Base-by-base conservation (phyloP, 2,888 invertebrate genomes). In the Aleiodes alternator region DNA sequence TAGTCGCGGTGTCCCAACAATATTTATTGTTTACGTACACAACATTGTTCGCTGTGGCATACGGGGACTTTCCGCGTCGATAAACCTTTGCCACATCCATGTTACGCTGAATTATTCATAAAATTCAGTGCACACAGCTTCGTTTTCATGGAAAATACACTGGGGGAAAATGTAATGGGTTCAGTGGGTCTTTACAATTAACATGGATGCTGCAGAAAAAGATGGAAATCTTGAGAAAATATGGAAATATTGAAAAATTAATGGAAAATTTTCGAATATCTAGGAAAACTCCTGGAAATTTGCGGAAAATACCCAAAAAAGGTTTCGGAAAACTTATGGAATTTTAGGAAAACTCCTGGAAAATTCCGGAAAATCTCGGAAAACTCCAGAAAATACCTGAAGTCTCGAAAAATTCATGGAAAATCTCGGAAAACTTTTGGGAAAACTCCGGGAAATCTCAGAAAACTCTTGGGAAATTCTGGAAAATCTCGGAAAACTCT, bases 51-150 rank as follows among this genome's bases (percentile, higher is more conserved):
- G 16, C 53, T 53, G 16, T 9, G 16, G 16, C 14, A 53, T 53
- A 14, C 53, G 16, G 8, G 16, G 8, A 53, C 16, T 16, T 53
- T 53, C 43, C 43, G 43, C 43, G 11, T 43, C 43, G 43, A 43
- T 43, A 43, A 43, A 43, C 16, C 8, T 9, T 16, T 56, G 70
- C 56, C 69, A 69, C 71, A 72, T 69, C 72, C 75, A 75, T 76
- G 73, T 76, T 53, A 56, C 69, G 69, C 57, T 77, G 79, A 79
- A 77, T 79, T 76, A 79, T 79, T 77, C 77, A 79, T 77, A 76
- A 79, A 79, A 77, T 64, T 76, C 43, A 43, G 43, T 43, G 43
- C 43, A 43, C 43, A 56, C 61, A 72, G 72, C 72, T 72, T 53
- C 16, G 16, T 53, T 53, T 53, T 16, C 16, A 14, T 53, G 53